Percentiles rank a stretch among this genome's conserved stretches.
These are phyloP conservation scores for Philereme vetulata DNA, from an alignment of 2,888 invertebrate species.

Conservation along the genomic window DNA sequence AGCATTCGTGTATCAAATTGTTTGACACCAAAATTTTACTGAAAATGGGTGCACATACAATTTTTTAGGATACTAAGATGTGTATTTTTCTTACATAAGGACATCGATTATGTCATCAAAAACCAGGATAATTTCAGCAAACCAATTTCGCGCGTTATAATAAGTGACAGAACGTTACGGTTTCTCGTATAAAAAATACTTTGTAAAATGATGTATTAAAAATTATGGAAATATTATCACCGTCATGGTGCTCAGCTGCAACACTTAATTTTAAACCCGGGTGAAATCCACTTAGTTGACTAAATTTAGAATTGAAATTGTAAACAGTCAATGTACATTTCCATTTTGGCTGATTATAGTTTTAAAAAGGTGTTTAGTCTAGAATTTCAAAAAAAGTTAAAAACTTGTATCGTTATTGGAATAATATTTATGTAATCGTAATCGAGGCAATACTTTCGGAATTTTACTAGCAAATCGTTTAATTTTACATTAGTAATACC, in stretches of 20 bases:
- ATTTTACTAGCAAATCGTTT: slow-evolving; percentile 10
- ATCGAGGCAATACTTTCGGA: slow-evolving; percentile 3
- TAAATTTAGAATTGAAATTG: background rate
- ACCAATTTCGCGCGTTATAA: no score
- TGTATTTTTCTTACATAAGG: no score
- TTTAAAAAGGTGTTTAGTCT: background rate
- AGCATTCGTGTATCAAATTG: background rate
- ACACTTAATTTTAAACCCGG: background rate
- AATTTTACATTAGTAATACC: background rate
- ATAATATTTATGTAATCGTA: slow-evolving; percentile 4
- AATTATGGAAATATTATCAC: no score
- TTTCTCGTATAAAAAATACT: no score
- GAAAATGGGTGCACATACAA: no score
- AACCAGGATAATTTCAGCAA: no score
- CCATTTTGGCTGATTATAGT: background rate
- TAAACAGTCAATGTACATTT: background rate
- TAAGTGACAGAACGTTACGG: no score
- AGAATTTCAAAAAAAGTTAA: background rate
- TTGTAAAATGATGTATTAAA: no score
- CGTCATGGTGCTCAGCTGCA: background rate
- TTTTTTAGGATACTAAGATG: no score
- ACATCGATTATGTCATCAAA: no score
- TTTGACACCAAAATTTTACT: no score
- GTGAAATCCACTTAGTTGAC: no score
- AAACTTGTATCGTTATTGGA: background rate